Evolutionary conservation across 2,113 vertebrate genomes (phyloP), one percentile per base, ranked within the genome.

Genomic region (Syrmaticus mikado): DNA sequence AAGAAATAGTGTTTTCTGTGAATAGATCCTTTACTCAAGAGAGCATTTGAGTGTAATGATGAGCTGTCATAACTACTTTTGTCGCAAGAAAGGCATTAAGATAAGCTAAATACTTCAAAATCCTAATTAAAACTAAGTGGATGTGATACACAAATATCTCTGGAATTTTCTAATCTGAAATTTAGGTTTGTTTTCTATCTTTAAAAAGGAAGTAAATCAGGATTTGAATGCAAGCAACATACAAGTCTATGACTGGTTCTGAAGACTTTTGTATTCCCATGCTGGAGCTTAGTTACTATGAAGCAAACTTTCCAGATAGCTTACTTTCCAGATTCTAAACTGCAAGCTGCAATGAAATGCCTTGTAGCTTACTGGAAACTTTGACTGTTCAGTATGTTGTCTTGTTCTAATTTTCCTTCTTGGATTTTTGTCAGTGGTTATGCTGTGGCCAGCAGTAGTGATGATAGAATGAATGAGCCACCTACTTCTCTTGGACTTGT

Each of bases 381-480:
- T 45, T 73, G 50, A 55, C 57, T 61, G 18, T 71, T 52, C n/a
- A 61, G 11, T 66, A 36, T 90, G 11, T 96, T 96, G 96, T 87
- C 45, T 67, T 73, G 45, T 92, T 96, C 61, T 88, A 75, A 95
- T 65, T 82, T 75, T 75, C 48, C 67, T 77, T 74, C 40, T 65
- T 76, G 85, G 43, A 27, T 89, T 93, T 96, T 90, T 96, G 90
- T 36, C 97, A 99, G 99, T 73, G 99, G 99, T 89, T 99, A 99
- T 10, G 99, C 99, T 60, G 97, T 99, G 75, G 99, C 99, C 92
- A 99, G 99, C 97, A 99, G 99, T 97, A 99, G 99, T 80, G 99
- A 99, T 21, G 99, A 99, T 94, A 98, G 99, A 92, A 99, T 99
- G 99, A 99, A 99, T 36, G 99, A 99, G 85, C 99, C 99, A 15